phyloP scores from a whole-genome alignment of 2,888 invertebrate species.

The Neuroscelio doddi region DNA sequence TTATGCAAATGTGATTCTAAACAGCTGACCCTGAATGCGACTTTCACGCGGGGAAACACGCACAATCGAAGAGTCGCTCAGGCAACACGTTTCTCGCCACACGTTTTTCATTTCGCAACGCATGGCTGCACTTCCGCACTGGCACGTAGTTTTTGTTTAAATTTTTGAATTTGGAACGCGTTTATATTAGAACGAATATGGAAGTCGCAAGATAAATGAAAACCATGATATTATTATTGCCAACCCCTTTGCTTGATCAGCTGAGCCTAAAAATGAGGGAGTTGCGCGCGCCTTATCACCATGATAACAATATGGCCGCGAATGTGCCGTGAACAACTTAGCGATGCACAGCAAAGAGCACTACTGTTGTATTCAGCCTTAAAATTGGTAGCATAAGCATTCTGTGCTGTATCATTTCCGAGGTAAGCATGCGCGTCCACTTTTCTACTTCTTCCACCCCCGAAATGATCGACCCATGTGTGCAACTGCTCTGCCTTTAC shows the following conservation, averaged over 20 bases:
- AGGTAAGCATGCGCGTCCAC: constrained; percentile 14
- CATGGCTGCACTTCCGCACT: too few relatives aligned
- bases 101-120: not conserved
- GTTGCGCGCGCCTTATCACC: constrained; percentile 17
- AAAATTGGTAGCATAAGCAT: constrained; percentile 8
- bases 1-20: not conserved
- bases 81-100: not conserved
- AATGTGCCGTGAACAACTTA: not conserved
- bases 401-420: not conserved
- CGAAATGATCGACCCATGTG: not conserved
- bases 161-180: too few relatives aligned
- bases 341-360: constrained; percentile 4
- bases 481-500: not conserved
- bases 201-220: not conserved
- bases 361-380: constrained; percentile 7
- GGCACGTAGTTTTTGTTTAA: too few relatives aligned
- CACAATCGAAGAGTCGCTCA: not conserved
- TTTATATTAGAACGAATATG: not conserved
- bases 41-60: not conserved
- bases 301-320: constrained; percentile 2
- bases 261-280: constrained; percentile 13
- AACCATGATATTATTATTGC: not conserved
- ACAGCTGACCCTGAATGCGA: constrained; percentile 1
- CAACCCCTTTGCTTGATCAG: constrained; percentile 15
- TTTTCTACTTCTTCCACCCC: not conserved